Percentiles rank a stretch among this genome's conserved stretches.
phyloP scores from a whole-genome alignment of 1,140 invertebrate species.

The Trypoxylus dichotomus region DNA sequence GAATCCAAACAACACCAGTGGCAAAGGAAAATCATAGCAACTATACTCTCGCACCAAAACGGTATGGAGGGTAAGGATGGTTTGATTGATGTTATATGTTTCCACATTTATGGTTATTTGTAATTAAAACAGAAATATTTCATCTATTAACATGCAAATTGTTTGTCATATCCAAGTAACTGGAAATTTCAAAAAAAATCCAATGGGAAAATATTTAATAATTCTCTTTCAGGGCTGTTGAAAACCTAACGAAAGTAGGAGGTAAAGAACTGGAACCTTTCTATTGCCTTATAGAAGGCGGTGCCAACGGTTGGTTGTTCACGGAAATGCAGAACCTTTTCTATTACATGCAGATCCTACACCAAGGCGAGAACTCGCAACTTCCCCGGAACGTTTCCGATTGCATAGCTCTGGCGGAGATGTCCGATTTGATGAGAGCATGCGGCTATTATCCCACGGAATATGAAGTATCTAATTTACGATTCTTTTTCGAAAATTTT shows the following conservation, averaged over 20 bases:
- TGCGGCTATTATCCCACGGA: slow-evolving; percentile 73
- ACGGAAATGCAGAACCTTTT: slow-evolving; percentile 72
- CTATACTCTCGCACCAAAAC: no score
- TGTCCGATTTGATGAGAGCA: slow-evolving; percentile 73
- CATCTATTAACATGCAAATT: no score
- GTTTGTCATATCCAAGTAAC: no score
- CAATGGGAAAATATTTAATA: no score
- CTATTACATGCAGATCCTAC: slow-evolving; percentile 72
- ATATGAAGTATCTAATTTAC: slow-evolving; percentile 62
- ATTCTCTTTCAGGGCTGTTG: slow-evolving; percentile 55
- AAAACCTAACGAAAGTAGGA: slow-evolving; percentile 56
- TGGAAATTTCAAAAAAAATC: no score
- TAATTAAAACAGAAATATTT: no score
- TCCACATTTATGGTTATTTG: no score
- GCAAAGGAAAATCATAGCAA: no score
- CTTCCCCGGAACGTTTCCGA: slow-evolving; percentile 60
- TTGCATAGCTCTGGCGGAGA: slow-evolving; percentile 62
- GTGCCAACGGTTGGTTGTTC: slow-evolving; percentile 64
- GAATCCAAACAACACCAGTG: no score
- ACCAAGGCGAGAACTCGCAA: slow-evolving; percentile 68
- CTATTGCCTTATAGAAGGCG: slow-evolving; percentile 61
- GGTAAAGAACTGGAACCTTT: slow-evolving; percentile 61
- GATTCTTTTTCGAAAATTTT: neutral
- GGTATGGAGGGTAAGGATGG: no score
- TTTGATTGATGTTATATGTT: no score